Evolutionary conservation across 2,797 vertebrate genomes (phyloP), one percentile per base, ranked within the genome.

Genomic region (Rhyacichthys aspro): DNA sequence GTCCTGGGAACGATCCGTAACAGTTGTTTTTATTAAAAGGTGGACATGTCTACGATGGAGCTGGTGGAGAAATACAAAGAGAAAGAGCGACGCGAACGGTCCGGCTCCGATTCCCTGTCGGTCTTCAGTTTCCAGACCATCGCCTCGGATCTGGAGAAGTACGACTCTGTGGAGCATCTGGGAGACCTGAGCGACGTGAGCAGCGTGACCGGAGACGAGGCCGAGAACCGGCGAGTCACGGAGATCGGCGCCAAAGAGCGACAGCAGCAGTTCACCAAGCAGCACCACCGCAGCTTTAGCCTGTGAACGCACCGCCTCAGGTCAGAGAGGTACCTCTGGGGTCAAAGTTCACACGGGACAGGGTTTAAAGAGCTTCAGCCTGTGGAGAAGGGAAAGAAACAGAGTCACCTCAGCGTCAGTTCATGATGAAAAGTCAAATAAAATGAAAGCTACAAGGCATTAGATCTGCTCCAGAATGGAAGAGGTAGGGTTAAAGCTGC

Each of bases 51-150:
- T 19, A 86, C 90, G 3, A 64, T 82, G 54, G 48, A 90, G 74
- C 28, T 90, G 86, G 86, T 90, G 32, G 83, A 91, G 76, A 81
- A 76, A 60, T 89, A 82, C 83, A 89, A 56, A 79, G 92, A 83
- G 67, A 84, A 47, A 42, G 87, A 86, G 37, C 59, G 77, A 53
- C n/a, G n/a, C n/a, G 83, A 92, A 70, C 78, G 86, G 55, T 87
- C 89, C 0, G 91, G 91, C 16, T 92, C 92, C 0, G 96, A 97
- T 82, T 94, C 94, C 0, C 88, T 94, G 11, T 96, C 95, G 0
- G 90, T 96, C 63, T 90, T 96, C 78, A 97, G 95, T 81, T 91
- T 97, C 83, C 95, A 95, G 87, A 96, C 95, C 58, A 96, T 96
- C 44, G 95, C 95, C 9, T 97, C 96, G 0, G 96, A 97, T 87